phyloP scores from a whole-genome alignment of 2,797 vertebrate species.

The Schizopygopsis malacanthus region DNA sequence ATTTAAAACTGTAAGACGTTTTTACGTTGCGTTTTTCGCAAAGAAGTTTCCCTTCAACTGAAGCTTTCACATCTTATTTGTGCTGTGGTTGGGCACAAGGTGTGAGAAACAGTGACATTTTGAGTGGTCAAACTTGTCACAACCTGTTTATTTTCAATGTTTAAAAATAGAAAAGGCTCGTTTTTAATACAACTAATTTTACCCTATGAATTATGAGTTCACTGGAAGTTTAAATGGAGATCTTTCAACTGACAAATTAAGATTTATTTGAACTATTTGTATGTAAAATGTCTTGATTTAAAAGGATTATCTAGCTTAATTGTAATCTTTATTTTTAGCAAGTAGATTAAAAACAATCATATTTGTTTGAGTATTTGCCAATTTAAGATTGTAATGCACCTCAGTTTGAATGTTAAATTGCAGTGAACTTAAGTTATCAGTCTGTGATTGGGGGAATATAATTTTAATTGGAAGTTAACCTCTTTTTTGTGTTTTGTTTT shows the following conservation, averaged over 20 bases:
- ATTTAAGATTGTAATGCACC: not conserved
- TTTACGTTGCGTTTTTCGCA: not conserved
- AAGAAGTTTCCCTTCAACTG: not conserved
- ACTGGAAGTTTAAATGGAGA: not conserved
- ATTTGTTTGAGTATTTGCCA: not conserved
- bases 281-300: too few species aligned
- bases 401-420: not conserved
- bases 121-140: not conserved
- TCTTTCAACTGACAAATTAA: not conserved
- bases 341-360: too few species aligned
- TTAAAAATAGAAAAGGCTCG: not conserved
- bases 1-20: not conserved
- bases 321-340: not conserved
- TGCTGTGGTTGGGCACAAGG: too few species aligned
- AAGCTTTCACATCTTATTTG: not conserved
- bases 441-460: not conserved
- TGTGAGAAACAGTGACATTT: not conserved
- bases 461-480: slow-evolving; percentile 25
- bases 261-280: not conserved
- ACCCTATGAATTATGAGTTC: not conserved
- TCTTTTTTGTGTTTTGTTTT: slow-evolving; percentile 67
- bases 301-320: not conserved
- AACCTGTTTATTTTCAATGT: not conserved
- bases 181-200: not conserved
- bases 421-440: not conserved